Base-by-base conservation (phyloP, 1,140 invertebrate genomes). In the Bathynomus jamesi region DNA sequence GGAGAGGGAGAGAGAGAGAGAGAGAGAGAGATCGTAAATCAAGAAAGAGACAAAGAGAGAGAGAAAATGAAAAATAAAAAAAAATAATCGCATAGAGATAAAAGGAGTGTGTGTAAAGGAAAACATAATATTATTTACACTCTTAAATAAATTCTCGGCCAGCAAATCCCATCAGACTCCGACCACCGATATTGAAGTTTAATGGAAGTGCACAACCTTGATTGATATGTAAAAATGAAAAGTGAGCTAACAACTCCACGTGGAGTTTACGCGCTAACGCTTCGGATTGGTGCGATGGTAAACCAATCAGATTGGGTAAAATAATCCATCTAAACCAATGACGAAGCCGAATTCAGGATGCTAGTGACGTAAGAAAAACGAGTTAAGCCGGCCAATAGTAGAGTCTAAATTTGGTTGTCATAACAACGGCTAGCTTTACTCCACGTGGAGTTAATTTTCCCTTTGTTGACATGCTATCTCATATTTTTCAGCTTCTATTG, bases 191-290 rank as follows among this genome's bases (percentile, higher is more conserved):
- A 53, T 53, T 53, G 40, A 53, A 53, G 40, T 53, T 53, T 53
- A 53, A 53, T 21, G 40, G 21, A 53, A 53, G 40, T 53, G 13
- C 11, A 53, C n/a, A 53, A 17, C 40, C 40, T 53, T 53, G 40
- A 53, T 53, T 53, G 40, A 53, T 53, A 53, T 53, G 40, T 53
- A 53, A 53, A 53, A 53, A 53, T 53, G 40, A 53, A 53, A 53
- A 53, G 40, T 17, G 13, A 11, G 40, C 40, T 53, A 17, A 53
- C 40, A 53, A 53, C 40, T 53, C 40, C 40, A 53, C 40, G 40
- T 53, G 13, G 40, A 53, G 40, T 53, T 5, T 17, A 53, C 21
- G n/a, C n/a, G n/a, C n/a, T n/a, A n/a, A n/a, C n/a, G n/a, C n/a
- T n/a, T n/a, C n/a, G n/a, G n/a, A n/a, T n/a, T n/a, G n/a, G n/a